Evolutionary conservation across 2,797 vertebrate genomes (phyloP).

Genomic region (Diplodus puntazzo): DNA sequence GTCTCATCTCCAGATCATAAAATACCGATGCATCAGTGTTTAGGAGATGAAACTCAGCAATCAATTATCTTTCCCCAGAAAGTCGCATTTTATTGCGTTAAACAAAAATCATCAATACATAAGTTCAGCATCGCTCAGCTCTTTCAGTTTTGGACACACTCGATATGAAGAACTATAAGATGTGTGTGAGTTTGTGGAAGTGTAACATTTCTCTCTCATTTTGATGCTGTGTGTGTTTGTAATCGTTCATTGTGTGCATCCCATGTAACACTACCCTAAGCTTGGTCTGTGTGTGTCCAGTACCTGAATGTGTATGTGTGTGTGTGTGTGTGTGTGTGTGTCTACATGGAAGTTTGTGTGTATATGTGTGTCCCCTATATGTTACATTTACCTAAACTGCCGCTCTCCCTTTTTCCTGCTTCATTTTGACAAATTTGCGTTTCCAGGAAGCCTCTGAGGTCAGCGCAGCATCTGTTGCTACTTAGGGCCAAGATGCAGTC

Average conservation of each 20-base stretch:
- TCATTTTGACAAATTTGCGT: slow-evolving; percentile 95
- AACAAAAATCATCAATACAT: too few species aligned
- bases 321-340: slow-evolving; percentile 13
- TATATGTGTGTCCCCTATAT: slow-evolving; percentile 57
- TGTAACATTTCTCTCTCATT: slow-evolving; percentile 1
- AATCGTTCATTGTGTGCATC: slow-evolving; percentile 35
- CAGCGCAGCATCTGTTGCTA: slow-evolving; percentile 94
- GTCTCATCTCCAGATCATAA: too few species aligned
- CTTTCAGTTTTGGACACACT: too few species aligned
- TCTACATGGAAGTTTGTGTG: slow-evolving; percentile 12
- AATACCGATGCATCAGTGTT: too few species aligned
- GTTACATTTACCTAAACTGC: slow-evolving; percentile 89
- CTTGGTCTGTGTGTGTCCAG: slow-evolving; percentile 29
- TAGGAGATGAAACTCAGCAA: too few species aligned
- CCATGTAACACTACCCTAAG: slow-evolving; percentile 37
- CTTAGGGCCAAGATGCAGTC: slow-evolving; percentile 89
- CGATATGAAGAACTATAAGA: too few species aligned
- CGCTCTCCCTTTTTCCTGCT: slow-evolving; percentile 83
- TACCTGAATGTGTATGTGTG: slow-evolving; percentile 21
- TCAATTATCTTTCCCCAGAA: too few species aligned
- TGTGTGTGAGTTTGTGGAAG: slow-evolving; percentile 6
- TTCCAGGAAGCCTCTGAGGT: slow-evolving; percentile 96
- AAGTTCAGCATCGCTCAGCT: too few species aligned
- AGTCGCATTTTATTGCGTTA: too few species aligned
- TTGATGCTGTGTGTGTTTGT: slow-evolving; percentile 30